Percentiles rank a stretch among this genome's conserved stretches.
Conservation (phyloP, 2,888 invertebrate species). For the Pachycephus smyrnensis region DNA sequence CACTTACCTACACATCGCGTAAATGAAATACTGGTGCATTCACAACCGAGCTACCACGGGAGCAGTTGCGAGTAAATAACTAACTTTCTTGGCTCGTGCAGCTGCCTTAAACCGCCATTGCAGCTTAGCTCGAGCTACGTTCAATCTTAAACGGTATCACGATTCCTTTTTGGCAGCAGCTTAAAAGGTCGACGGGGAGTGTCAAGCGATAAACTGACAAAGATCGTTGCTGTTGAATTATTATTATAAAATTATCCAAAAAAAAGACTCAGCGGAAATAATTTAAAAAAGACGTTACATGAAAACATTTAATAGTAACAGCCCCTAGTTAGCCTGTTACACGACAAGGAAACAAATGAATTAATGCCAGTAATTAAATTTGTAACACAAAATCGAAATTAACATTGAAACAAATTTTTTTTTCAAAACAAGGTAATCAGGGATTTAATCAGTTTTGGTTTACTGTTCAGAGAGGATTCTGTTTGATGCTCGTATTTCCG, state of each 20-base stretch:
- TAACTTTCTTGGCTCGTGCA: slow-evolving; percentile 47
- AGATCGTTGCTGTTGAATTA: background rate
- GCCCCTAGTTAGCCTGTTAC: no score
- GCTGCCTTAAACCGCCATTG: slow-evolving; percentile 40
- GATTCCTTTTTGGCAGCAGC: background rate
- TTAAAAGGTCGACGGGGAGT: background rate
- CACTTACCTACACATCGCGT: slow-evolving; percentile 25
- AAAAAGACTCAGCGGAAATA: no score
- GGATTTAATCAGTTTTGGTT: background rate
- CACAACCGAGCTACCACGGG: slow-evolving; percentile 45
- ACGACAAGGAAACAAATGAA: no score
- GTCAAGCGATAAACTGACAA: background rate
- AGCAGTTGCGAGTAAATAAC: slow-evolving; percentile 46
- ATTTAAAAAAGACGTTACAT: no score
- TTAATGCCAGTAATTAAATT: no score
- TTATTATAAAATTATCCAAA: background rate
- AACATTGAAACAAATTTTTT: no score
- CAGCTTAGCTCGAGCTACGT: slow-evolving; percentile 35
- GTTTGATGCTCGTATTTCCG: background rate
- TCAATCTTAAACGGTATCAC: background rate
- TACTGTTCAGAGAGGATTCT: background rate
- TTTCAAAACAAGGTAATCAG: background rate
- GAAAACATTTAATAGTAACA: no score
- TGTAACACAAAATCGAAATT: no score
- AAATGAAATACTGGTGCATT: slow-evolving; percentile 50